Percentiles rank a stretch among this genome's conserved stretches.
These are phyloP conservation scores for Hemiprocne comata DNA, from an alignment of 2,113 vertebrate genomes.

Conservation along the genomic window DNA sequence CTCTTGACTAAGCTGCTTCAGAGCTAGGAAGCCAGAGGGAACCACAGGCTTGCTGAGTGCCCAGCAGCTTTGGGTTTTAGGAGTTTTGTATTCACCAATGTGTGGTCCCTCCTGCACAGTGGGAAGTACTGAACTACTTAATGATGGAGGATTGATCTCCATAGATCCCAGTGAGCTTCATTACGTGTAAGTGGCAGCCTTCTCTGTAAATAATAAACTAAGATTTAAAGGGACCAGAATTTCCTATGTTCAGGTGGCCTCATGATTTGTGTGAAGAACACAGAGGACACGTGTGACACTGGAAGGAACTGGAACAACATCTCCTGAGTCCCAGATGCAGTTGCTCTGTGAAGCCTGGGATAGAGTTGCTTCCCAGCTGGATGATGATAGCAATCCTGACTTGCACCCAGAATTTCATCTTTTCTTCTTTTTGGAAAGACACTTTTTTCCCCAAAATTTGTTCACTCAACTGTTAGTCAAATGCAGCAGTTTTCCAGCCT, in stretches of 20 bases:
- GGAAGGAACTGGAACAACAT: not conserved
- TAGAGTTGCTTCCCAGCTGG: not conserved
- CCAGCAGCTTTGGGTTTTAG: not conserved
- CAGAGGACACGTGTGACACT: not conserved
- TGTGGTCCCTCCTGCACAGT: not conserved
- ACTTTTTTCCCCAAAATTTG: too few species aligned
- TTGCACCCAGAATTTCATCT: not conserved
- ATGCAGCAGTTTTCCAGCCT: not conserved
- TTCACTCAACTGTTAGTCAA: not conserved
- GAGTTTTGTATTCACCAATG: not conserved
- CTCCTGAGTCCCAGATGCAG: not conserved
- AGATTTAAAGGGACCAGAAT: not conserved
- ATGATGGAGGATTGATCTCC: not conserved
- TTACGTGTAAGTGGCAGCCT: not conserved
- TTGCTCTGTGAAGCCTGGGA: not conserved
- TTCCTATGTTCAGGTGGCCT: not conserved
- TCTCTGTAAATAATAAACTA: not conserved
- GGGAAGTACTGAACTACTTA: not conserved
- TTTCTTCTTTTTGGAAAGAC: not conserved
- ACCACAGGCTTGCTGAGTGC: not conserved
- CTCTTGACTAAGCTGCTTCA: not conserved
- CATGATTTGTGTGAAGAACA: not conserved
- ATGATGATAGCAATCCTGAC: not conserved
- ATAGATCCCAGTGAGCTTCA: not conserved
- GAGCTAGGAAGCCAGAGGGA: not conserved